phyloP scores from a whole-genome alignment of 1,140 invertebrate species.

The Ridgeia piscesae region DNA sequence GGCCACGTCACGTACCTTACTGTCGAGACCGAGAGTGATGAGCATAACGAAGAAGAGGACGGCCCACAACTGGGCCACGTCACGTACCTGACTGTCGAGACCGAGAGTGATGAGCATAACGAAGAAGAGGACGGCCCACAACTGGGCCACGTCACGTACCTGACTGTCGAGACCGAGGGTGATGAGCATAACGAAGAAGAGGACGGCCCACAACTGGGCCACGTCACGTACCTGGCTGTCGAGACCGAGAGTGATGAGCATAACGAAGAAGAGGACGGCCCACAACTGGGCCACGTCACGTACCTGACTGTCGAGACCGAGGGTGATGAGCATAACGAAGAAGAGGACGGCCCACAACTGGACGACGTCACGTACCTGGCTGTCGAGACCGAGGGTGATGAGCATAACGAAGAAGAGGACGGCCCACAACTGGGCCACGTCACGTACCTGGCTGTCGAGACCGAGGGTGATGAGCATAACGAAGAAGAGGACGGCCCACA shows the following conservation, averaged over 20 bases:
- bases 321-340: conserved; percentile 92
- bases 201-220: conserved; percentile 87
- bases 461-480: conserved; percentile 92
- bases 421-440: conserved; percentile 88
- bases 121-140: conserved; percentile 96
- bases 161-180: conserved; percentile 77
- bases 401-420: conserved; percentile 97
- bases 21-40: conserved; percentile 83
- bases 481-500: conserved; percentile 96
- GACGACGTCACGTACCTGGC: conserved; percentile 23
- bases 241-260: conserved; percentile 88
- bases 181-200: conserved; percentile 97
- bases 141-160: conserved; percentile 68
- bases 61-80: conserved; percentile 88
- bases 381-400: conserved; percentile 83
- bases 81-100: conserved; percentile 64
- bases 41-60: conserved; percentile 97
- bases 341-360: conserved; percentile 93
- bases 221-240: conserved; percentile 64
- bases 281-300: conserved; percentile 79
- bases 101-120: conserved; percentile 92
- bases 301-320: conserved; percentile 72
- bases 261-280: conserved; percentile 95
- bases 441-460: conserved; percentile 64
- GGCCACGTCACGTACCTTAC: conserved; percentile 63